A percentile compares a stretch with the other conserved stretches of the same genome.
Evolutionary conservation across 2,797 vertebrate species (phyloP).

Genomic region (Arctocebus calabarensis): DNA sequence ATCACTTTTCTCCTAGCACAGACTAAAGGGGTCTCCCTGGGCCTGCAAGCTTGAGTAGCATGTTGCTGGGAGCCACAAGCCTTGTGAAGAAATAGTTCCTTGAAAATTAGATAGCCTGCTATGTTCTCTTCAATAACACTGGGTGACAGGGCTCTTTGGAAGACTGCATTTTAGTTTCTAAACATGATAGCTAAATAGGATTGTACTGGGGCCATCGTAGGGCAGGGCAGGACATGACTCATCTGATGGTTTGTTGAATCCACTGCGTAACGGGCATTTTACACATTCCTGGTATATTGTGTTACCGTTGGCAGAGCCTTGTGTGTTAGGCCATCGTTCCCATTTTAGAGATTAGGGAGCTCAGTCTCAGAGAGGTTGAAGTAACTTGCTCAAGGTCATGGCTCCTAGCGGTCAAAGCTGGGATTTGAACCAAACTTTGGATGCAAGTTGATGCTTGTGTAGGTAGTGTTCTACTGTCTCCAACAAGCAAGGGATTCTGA

Average conservation of each 20-base stretch:
- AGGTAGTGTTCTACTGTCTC: neutral
- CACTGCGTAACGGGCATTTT: neutral
- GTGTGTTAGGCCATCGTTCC: neutral
- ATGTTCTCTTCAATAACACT: neutral
- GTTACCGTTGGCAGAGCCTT: neutral
- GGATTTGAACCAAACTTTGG: neutral
- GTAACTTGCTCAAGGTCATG: neutral
- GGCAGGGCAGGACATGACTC: neutral
- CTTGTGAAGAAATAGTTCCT: neutral
- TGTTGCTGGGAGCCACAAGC: neutral
- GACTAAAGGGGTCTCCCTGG: neutral
- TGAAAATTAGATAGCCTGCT: neutral
- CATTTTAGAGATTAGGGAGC: neutral
- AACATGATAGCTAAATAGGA: neutral
- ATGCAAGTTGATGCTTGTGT: neutral
- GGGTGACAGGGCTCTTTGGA: neutral
- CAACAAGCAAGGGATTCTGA: neutral
- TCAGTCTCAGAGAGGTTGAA: neutral
- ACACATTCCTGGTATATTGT: neutral
- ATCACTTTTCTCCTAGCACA: neutral
- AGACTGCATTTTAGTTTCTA: constrained; percentile 3
- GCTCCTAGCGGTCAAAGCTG: neutral
- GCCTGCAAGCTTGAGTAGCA: neutral
- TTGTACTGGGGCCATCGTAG: neutral
- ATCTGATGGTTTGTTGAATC: neutral